phyloP scores from a whole-genome alignment of 2,797 vertebrate species.

The Nannoperca obscura region DNA sequence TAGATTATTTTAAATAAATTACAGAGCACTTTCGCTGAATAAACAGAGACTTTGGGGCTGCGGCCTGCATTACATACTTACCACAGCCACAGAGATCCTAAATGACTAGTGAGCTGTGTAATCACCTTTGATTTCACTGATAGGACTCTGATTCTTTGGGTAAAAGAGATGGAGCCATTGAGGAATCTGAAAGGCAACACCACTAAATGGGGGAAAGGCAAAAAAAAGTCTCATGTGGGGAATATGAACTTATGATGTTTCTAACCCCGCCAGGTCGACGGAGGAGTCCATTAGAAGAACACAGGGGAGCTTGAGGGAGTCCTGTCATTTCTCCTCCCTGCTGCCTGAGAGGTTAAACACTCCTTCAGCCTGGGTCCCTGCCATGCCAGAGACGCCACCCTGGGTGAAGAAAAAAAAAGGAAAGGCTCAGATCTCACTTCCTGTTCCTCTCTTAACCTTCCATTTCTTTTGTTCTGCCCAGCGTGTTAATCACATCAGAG shows the following conservation, averaged over 20 bases:
- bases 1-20: slow-evolving; percentile 99
- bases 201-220: slow-evolving; percentile 77
- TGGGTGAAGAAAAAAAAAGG: slow-evolving; percentile 27
- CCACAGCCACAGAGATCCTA: slow-evolving; percentile 95
- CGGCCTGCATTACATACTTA: slow-evolving; percentile 92
- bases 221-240: slow-evolving; percentile 84
- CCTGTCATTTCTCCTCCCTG: slow-evolving; percentile 85
- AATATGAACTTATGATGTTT: slow-evolving; percentile 92
- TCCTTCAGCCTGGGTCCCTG: slow-evolving; percentile 80
- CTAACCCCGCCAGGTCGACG: slow-evolving; percentile 85
- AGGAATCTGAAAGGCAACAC: slow-evolving; percentile 87
- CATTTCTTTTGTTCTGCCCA: slow-evolving; percentile 66
- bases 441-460: slow-evolving; percentile 60
- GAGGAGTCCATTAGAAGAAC: slow-evolving; percentile 91
- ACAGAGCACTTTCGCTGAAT: slow-evolving; percentile 99
- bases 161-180: slow-evolving; percentile 85
- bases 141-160: slow-evolving; percentile 89
- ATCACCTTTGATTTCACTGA: slow-evolving; percentile 93
- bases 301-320: slow-evolving; percentile 91
- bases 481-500: slow-evolving; percentile 51
- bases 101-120: slow-evolving; percentile 92
- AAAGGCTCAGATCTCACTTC: slow-evolving; percentile 54
- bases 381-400: slow-evolving; percentile 84
- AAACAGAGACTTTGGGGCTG: slow-evolving; percentile 98
- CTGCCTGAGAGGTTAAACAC: slow-evolving; percentile 88